A percentile compares a stretch with the other conserved stretches of the same genome.
Evolutionary conservation across 2,113 vertebrate genomes (phyloP).

Genomic region (Baryphthengus martii): DNA sequence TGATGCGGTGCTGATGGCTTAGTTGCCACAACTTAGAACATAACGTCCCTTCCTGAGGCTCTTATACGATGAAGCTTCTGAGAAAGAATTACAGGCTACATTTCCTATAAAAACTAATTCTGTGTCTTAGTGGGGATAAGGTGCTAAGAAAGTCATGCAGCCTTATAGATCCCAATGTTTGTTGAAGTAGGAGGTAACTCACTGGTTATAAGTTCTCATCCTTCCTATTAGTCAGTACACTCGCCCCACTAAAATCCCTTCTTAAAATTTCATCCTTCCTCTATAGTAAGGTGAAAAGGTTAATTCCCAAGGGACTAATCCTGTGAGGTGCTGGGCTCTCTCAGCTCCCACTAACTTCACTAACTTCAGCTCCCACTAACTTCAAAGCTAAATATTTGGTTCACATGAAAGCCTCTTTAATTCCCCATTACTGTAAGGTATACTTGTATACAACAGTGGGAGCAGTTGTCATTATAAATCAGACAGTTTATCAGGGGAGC

Average conservation of each 20-base stretch:
- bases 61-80: background rate
- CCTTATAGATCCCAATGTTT: background rate
- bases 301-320: slow-evolving; percentile 60
- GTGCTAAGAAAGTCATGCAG: background rate
- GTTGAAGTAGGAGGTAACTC: background rate
- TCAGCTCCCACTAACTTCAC: slow-evolving; percentile 58
- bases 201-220: background rate
- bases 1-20: background rate
- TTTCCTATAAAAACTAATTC: background rate
- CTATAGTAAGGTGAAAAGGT: slow-evolving; percentile 63
- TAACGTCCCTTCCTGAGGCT: background rate
- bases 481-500: slow-evolving; percentile 52
- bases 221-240: background rate
- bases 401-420: slow-evolving; percentile 72
- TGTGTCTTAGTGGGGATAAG: background rate
- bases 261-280: slow-evolving; percentile 45
- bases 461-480: slow-evolving; percentile 61
- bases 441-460: slow-evolving; percentile 68
- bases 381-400: slow-evolving; percentile 68
- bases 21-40: background rate
- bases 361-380: slow-evolving; percentile 47
- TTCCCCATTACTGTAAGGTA: slow-evolving; percentile 70
- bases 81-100: background rate
- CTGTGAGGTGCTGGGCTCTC: slow-evolving; percentile 41
- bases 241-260: background rate